phyloP scores from a whole-genome alignment of 2,113 vertebrate genomes.

The Dasypus novemcinctus region DNA sequence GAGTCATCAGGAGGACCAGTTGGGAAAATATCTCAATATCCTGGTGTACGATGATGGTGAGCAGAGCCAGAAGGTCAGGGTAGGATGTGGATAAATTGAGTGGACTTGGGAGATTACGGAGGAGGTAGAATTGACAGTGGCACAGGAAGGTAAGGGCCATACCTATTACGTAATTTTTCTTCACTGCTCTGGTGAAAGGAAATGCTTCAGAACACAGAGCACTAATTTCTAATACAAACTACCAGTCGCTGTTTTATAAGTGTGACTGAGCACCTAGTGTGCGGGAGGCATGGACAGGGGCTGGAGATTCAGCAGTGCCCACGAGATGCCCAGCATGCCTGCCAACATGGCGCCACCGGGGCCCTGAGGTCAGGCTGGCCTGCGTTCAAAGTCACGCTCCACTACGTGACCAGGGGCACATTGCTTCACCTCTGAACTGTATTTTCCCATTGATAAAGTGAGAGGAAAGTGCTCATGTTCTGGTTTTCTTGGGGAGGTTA shows the following conservation, averaged over 20 bases:
- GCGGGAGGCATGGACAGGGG: not conserved
- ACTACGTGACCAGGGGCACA: not conserved
- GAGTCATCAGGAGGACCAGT: not conserved
- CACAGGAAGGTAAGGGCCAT: not conserved
- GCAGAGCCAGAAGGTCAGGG: not conserved
- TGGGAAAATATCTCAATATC: not conserved
- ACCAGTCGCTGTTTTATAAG: not conserved
- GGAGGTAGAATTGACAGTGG: not conserved
- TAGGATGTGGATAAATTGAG: fast-evolving
- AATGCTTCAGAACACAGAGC: not conserved
- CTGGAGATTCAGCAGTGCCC: not conserved
- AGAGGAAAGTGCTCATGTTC: not conserved
- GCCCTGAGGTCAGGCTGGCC: not conserved
- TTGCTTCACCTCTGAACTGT: not conserved
- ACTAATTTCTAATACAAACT: not conserved
- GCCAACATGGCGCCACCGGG: not conserved
- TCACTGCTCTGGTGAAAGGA: not conserved
- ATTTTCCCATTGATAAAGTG: not conserved
- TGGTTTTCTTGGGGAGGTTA: not conserved
- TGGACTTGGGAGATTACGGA: not conserved
- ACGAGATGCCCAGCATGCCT: not conserved
- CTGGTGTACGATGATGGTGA: not conserved
- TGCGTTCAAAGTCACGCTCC: not conserved
- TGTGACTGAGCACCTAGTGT: not conserved
- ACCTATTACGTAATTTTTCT: not conserved